Evolutionary conservation across 2,113 vertebrate genomes (phyloP), one percentile per base, ranked within the genome.

Genomic region (Nesospiza acunhae): DNA sequence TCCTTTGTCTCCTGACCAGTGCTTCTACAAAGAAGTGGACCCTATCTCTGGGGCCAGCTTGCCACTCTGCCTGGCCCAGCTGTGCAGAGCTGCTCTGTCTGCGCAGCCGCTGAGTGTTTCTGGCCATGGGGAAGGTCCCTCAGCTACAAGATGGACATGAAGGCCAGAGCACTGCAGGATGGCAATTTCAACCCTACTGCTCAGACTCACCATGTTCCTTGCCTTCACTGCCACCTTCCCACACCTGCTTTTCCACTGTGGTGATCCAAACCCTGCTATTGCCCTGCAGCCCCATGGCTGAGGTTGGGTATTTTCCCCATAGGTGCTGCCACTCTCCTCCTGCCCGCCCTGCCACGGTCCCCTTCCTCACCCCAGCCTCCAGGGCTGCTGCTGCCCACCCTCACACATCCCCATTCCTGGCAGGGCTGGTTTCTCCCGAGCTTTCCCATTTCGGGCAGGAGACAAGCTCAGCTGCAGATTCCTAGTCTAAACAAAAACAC

Each of bases 391-490:
- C 13, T 76, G 27, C 13, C 47, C 23, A 22, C 35, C 27, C 33
- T 49, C 1, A 1, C 8, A 24, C 33, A n/a, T 6, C 50, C 28
- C n/a, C 39, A 27, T 20, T 13, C 37, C 21, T 49, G 33, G 16
- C 64, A 69, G 24, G 18, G 27, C 15, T 74, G 30, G 18, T 31
- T 15, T 20, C 35, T 46, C 17, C 37, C 0, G 1, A 42, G 26
- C 26, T 41, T 44, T 15, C 26, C 13, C 23, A 22, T 0, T 44
- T 33, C 0, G 0, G 15, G 33, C 69, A 53, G 84, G 58, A 59
- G 68, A 30, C 15, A 33, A 53, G 20, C 35, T 50, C 66, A 63
- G 39, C 62, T 47, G 21, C 52, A 41, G 22, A 35, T 7, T 55
- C 47, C 60, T 7, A 13, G 22, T 35, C 91, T 60, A 87, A 84